Base-by-base conservation (phyloP, 2,113 vertebrate species). In the Lichenostomus cassidix region DNA sequence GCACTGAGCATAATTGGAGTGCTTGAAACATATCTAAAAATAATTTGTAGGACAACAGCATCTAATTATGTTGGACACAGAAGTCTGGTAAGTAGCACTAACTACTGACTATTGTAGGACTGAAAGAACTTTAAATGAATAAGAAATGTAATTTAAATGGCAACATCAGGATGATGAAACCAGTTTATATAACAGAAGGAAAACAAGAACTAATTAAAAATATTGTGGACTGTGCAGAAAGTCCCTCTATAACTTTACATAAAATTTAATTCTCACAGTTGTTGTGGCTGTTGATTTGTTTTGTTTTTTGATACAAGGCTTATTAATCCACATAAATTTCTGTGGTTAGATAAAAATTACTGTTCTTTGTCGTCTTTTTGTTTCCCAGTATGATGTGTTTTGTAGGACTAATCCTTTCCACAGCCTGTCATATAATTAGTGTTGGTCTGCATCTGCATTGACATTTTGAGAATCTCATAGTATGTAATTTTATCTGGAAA, bases 151-250 rank as follows among this genome's bases (percentile, higher is more conserved):
- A 89, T 80, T 94, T 80, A 97, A 92, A 92, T 91, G 67, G 67
- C 60, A 87, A 62, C 31, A 87, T 75, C 76, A 71, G 44, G 21
- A 63, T n/a, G 76, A 90, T 86, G 33, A 88, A 94, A 70, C 20
- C 67, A 47, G 70, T 78, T 91, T 31, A 90, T 67, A 17, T 75
- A 88, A 94, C 59, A 76, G 28, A 91, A 87, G 79, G 44, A 89
- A 96, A 96, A 87, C 56, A 96, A 70, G 42, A 70, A 22, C 77
- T 91, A 94, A 94, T 97, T 93, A 89, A 94, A 90, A 74, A 70
- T 56, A 52, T 55, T 70, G 49, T 76, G 75, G 59, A 69, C 33
- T 73, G 24, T 42, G 35, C 50, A 82, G 55, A 81, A 94, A 90
- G 53, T 73, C 47, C 23, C 47, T 79, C 46, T 80, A 12, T 59